Base-by-base conservation (phyloP, 2,888 invertebrate genomes). In the Hypsopygia costalis region DNA sequence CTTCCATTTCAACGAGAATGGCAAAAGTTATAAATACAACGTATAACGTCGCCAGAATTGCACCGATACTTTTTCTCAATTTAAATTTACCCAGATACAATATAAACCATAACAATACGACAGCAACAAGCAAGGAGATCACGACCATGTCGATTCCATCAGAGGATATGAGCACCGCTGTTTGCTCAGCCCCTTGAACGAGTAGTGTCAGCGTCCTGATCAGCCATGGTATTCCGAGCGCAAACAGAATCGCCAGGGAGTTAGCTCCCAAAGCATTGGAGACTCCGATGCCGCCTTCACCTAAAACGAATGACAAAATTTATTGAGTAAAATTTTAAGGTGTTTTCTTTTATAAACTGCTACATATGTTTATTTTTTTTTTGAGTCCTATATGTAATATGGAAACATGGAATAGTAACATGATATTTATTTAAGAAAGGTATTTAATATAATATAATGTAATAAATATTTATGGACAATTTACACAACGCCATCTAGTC, bases 251-350 rank as follows among this genome's bases (percentile, higher is more conserved):
- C 43, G 96, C 95, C 65, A 97, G 82, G 0, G 95, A 95, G 65
- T 97, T 97, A 0, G 95, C 95, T 0, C 97, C 97, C 6, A 97
- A 75, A 0, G 96, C 94, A 62, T 97, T 97, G 5, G 96, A 96
- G 11, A 97, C 94, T 0, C 96, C 96, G 87, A 97, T 96, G 16
- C 94, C 94, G 8, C 94, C 95, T 72, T 95, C 92, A 49, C 95
- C 96, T 96, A 65, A 31, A 86, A 83, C 49, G 58, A 7, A 38
- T 27, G 9, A 6, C 8, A 20, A 32, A 36, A 54, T 30, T n/a
- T n/a, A n/a, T n/a, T n/a, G n/a, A n/a, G n/a, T n/a, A n/a, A n/a
- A n/a, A n/a, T n/a, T n/a, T n/a, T n/a, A n/a, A n/a, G n/a, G n/a
- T n/a, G n/a, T n/a, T n/a, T n/a, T n/a, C n/a, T n/a, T n/a, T n/a